Evolutionary conservation across 1,140 invertebrate species (phyloP), one percentile per base, ranked within the genome.

Genomic region (Coelopa frigida): DNA sequence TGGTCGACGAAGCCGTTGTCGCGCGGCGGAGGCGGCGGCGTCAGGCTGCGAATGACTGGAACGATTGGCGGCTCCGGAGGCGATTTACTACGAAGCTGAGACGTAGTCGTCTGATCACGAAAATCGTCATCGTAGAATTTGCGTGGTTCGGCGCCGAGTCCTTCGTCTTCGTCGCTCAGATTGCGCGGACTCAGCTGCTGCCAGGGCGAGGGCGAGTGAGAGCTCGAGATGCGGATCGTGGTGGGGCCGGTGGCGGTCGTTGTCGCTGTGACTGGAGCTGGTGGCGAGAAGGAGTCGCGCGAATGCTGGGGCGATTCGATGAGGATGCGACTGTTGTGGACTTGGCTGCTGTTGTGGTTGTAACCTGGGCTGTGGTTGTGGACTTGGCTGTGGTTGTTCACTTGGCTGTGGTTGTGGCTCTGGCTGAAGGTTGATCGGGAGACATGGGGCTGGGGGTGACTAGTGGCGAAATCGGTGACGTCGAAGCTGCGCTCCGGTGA

Each of bases 121-220:
- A n/a, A n/a, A 23, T 67, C 62, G 29, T 68, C 61, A 26, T 70
- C 64, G 21, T 61, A 60, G 43, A 58, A 66, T 53, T 62, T 66
- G 67, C 56, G 53, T 12, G 77, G 77, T 55, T 84, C 82, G 22
- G 82, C 76, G 7, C 83, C 84, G 1, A 86, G 59, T 0, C 83
- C 83, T 61, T 87, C 84, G 54, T 86, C 84, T 62, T 84, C 84
- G 61, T 87, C 84, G 44, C 66, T 69, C 0, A 61, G 46, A 38
- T 68, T 68, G 8, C 65, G 58, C 8, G 64, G 64, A 49, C 61
- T 68, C 1, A 64, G 45, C 35, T 65, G 64, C 32, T 68, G 62
- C 64, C 64, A 68, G 1, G 61, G 64, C 10, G 62, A 65, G 0
- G 64, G 63, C 1, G 63, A 67, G 18, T 62, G 53, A 0, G 59